These are phyloP conservation scores for Fragum whitleyi DNA, from an alignment of 2,888 invertebrate species.

Conservation along the genomic window DNA sequence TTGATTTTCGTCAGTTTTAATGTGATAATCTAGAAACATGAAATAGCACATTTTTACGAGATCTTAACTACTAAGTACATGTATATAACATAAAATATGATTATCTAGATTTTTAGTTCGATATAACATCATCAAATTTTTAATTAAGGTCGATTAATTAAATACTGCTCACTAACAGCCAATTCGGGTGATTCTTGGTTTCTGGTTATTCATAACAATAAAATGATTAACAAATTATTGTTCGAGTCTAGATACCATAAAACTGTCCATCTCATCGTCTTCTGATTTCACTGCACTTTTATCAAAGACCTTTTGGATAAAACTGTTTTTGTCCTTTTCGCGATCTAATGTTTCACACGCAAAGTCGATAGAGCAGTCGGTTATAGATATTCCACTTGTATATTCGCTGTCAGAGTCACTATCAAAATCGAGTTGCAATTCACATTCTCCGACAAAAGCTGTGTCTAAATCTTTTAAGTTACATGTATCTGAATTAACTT, in stretches of 20 bases:
- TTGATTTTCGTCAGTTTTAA: too few species aligned
- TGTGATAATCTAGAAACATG: too few species aligned
- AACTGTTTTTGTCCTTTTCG: slow-evolving; percentile 9
- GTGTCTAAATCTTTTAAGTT: slow-evolving; percentile 36
- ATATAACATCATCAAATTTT: too few species aligned
- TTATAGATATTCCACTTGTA: background rate
- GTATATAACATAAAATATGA: too few species aligned
- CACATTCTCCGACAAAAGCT: slow-evolving; percentile 34
- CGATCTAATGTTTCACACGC: background rate
- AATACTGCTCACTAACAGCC: too few species aligned
- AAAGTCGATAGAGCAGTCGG: slow-evolving; percentile 16
- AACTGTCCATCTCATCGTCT: slow-evolving; percentile 46
- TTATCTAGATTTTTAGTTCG: too few species aligned
- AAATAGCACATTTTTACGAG: too few species aligned
- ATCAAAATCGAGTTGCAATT: background rate
- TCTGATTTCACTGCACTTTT: slow-evolving; percentile 10
- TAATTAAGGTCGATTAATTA: too few species aligned
- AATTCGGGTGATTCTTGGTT: too few species aligned
- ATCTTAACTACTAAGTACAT: too few species aligned
- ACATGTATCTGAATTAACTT: slow-evolving; percentile 39
- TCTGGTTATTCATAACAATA: too few species aligned
- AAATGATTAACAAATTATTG: too few species aligned
- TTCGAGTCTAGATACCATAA: slow-evolving; percentile 43
- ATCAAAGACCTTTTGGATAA: background rate
- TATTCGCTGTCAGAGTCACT: background rate